These are phyloP conservation scores for Meles meles DNA, from an alignment of 2,113 vertebrate species.

Conservation along the genomic window DNA sequence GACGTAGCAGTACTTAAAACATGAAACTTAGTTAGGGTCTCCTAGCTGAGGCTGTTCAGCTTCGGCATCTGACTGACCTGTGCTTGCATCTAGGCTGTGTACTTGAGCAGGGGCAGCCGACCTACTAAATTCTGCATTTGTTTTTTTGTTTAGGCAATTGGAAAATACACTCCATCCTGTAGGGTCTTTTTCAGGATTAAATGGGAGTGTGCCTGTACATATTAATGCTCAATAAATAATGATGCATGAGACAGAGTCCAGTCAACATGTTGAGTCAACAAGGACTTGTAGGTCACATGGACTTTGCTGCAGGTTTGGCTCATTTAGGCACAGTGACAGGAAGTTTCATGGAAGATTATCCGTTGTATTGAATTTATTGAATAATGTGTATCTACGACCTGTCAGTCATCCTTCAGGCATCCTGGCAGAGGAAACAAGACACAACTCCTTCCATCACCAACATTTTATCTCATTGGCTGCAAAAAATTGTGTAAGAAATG, in stretches of 20 bases:
- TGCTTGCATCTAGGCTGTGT: background rate
- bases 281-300: background rate
- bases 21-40: background rate
- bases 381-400: background rate
- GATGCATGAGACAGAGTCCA: background rate
- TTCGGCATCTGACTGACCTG: background rate
- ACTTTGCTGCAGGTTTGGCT: background rate
- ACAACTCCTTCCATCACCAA: accelerated
- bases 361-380: background rate
- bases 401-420: background rate
- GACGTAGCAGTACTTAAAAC: background rate
- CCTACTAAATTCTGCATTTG: background rate
- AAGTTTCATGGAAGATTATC: background rate
- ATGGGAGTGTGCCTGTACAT: background rate
- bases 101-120: accelerated
- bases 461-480: background rate
- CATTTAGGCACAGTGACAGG: background rate
- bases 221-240: background rate
- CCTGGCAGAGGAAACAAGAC: background rate
- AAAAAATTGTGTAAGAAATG: background rate
- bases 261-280: background rate
- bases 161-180: background rate
- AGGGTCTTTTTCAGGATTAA: background rate
- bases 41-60: background rate
- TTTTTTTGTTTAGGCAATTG: background rate